phyloP scores from a whole-genome alignment of 2,888 invertebrate species.

The Thereva nobilitata region DNA sequence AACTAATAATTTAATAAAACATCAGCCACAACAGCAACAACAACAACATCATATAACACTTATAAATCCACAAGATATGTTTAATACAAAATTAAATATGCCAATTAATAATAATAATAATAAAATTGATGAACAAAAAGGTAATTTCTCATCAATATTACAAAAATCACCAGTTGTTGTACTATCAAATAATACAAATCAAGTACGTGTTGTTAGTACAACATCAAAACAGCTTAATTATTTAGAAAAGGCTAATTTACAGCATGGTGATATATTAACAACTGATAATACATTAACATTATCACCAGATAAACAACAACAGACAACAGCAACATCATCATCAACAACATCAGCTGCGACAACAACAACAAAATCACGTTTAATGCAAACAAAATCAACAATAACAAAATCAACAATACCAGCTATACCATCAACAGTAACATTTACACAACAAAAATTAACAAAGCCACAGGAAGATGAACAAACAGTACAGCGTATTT shows the following conservation, averaged over 20 bases:
- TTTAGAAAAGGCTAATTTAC: too few relatives aligned
- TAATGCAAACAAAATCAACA: background rate
- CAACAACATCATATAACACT: background rate
- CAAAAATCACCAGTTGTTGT: constrained; percentile 25
- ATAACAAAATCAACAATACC: background rate
- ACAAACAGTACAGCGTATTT: constrained; percentile 77
- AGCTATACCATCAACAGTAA: background rate
- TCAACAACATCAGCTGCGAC: constrained; percentile 13
- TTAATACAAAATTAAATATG: too few relatives aligned
- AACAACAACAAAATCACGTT: constrained; percentile 47
- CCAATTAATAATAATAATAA: too few relatives aligned
- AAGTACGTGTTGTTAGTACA: background rate
- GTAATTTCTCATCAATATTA: constrained; percentile 3
- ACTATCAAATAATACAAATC: constrained; percentile 9
- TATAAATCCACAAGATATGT: background rate
- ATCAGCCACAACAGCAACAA: background rate
- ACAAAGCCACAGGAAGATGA: constrained; percentile 77
- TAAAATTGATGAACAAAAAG: background rate
- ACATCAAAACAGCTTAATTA: background rate
- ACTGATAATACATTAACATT: background rate
- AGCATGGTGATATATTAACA: too few relatives aligned
- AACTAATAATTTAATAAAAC: too few relatives aligned
- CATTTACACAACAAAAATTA: constrained; percentile 4
- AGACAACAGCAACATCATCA: background rate
- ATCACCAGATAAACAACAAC: background rate